These are phyloP conservation scores for Macrophya annulata DNA, from an alignment of 2,888 invertebrate genomes.

Conservation along the genomic window DNA sequence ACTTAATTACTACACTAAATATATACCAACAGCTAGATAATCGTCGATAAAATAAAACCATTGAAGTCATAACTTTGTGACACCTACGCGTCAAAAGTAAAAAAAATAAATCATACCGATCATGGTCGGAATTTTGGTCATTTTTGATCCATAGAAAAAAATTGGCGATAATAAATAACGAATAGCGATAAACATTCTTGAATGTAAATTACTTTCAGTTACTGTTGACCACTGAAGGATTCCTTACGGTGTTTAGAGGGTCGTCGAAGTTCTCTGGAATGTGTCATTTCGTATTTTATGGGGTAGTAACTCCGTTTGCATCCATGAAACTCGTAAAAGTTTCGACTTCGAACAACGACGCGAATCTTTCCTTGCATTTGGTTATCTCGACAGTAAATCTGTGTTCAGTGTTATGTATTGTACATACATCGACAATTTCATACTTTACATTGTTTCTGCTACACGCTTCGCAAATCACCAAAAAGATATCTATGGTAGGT, in stretches of 20 bases:
- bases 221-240: neutral
- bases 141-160: neutral
- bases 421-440: neutral
- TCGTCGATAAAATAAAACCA: neutral
- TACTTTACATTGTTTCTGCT: slow-evolving; percentile 13
- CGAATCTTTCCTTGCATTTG: neutral
- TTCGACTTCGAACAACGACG: neutral
- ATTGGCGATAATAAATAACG: neutral
- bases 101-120: neutral
- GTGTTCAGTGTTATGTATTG: slow-evolving; percentile 20
- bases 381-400: slow-evolving; percentile 21
- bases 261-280: neutral
- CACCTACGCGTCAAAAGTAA: no score
- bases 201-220: neutral
- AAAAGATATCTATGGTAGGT: neutral
- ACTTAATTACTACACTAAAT: no score
- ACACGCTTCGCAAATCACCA: neutral
- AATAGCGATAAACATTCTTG: neutral
- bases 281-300: slow-evolving; percentile 34
- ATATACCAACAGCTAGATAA: neutral
- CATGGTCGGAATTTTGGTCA: no score
- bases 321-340: slow-evolving; percentile 13
- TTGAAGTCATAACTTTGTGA: no score
- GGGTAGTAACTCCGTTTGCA: slow-evolving; percentile 29
- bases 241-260: neutral